phyloP scores from a whole-genome alignment of 2,797 vertebrate species.

The Microchirus variegatus region DNA sequence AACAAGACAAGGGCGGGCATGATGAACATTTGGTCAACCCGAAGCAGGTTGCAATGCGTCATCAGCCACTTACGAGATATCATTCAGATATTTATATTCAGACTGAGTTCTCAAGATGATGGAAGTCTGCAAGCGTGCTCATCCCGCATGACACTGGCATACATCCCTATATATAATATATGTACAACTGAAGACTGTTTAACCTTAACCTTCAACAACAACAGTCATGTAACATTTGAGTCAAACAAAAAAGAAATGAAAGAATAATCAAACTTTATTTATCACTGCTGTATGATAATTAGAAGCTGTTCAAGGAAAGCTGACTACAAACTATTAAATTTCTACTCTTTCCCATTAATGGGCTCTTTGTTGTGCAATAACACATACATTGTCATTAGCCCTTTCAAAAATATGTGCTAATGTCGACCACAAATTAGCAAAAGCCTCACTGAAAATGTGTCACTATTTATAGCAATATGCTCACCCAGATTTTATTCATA shows the following conservation, averaged over 20 bases:
- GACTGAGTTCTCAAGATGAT: slow-evolving; percentile 25
- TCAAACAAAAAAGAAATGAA: not conserved
- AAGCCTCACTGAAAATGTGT: too few species aligned
- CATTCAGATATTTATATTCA: slow-evolving; percentile 62
- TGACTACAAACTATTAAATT: too few species aligned
- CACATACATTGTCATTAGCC: too few species aligned
- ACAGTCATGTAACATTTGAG: slow-evolving; percentile 10
- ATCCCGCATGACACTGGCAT: slow-evolving; percentile 19
- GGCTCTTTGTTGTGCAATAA: too few species aligned
- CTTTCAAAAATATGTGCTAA: too few species aligned
- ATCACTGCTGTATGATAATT: too few species aligned
- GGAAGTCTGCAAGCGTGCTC: slow-evolving; percentile 6
- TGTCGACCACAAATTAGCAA: too few species aligned
- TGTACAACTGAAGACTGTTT: slow-evolving; percentile 18
- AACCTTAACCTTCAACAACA: slow-evolving; percentile 30
- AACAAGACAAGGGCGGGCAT: slow-evolving; percentile 71
- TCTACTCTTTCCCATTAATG: too few species aligned
- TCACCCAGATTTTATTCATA: too few species aligned
- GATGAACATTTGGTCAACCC: slow-evolving; percentile 89
- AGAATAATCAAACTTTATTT: not conserved
- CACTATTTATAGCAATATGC: too few species aligned
- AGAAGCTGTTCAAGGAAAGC: too few species aligned
- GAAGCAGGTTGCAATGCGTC: slow-evolving; percentile 85
- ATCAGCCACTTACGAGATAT: slow-evolving; percentile 79
- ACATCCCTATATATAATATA: slow-evolving; percentile 8